phyloP scores from a whole-genome alignment of 2,888 invertebrate genomes.

The Isoperla grammatica region DNA sequence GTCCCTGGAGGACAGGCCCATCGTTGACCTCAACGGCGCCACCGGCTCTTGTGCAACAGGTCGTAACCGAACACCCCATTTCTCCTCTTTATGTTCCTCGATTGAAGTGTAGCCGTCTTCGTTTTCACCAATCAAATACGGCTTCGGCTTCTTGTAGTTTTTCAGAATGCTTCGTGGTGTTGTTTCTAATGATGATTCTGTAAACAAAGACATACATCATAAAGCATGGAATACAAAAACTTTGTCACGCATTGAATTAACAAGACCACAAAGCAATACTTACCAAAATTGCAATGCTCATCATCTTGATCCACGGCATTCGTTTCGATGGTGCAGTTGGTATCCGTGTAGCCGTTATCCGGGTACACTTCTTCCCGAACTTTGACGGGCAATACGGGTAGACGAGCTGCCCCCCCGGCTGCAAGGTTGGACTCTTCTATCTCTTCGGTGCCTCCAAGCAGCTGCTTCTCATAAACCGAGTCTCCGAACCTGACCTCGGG shows the following conservation, averaged over 20 bases:
- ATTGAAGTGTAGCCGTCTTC: not conserved
- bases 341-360: slow-evolving; percentile 31
- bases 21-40: slow-evolving; percentile 44
- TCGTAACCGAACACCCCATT: slow-evolving; percentile 50
- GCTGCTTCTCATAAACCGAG: slow-evolving; percentile 45
- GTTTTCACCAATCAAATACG: slow-evolving; percentile 20
- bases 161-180: slow-evolving; percentile 27
- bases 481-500: slow-evolving; percentile 54
- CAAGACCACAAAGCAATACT: too few relatives aligned
- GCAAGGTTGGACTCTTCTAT: not conserved
- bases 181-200: not conserved
- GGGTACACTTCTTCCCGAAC: slow-evolving; percentile 21
- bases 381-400: slow-evolving; percentile 31
- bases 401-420: slow-evolving; percentile 5
- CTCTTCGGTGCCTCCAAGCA: slow-evolving; percentile 37
- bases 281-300: slow-evolving; percentile 11
- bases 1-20: slow-evolving; percentile 37
- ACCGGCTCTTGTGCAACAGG: slow-evolving; percentile 38
- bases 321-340: slow-evolving; percentile 41
- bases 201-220: not conserved
- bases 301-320: slow-evolving; percentile 27
- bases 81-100: slow-evolving; percentile 10
- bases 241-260: too few relatives aligned
- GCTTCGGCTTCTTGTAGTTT: slow-evolving; percentile 22
- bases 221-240: too few relatives aligned